Evolutionary conservation across 2,888 invertebrate species (phyloP).

Genomic region (Acleris cristana): DNA sequence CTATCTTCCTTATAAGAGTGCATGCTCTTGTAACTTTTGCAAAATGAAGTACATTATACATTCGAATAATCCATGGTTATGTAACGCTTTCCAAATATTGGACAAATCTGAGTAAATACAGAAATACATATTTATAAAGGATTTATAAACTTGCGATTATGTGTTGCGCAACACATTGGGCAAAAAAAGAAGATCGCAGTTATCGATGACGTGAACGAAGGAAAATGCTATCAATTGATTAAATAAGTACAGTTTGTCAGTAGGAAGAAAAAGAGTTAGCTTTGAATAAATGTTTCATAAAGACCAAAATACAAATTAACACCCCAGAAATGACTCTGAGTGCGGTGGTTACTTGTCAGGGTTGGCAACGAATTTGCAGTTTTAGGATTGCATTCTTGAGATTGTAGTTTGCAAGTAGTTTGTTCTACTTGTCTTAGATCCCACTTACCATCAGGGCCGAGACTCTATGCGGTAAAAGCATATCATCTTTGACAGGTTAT

Average conservation of each 20-base stretch:
- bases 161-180: conserved; percentile 4
- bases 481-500: too few relatives aligned
- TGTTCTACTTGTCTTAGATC: neutral
- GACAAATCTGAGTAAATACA: conserved; percentile 21
- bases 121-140: conserved; percentile 32
- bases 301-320: too few relatives aligned
- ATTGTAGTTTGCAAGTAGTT: neutral
- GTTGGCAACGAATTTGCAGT: too few relatives aligned
- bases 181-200: conserved; percentile 14
- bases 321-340: too few relatives aligned
- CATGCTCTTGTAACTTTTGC: conserved; percentile 3
- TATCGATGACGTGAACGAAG: conserved; percentile 1
- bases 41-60: conserved; percentile 24
- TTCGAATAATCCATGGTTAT: conserved; percentile 28
- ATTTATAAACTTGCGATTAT: conserved; percentile 18
- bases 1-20: neutral
- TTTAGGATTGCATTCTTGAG: too few relatives aligned
- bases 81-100: conserved; percentile 25
- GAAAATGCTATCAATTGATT: neutral
- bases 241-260: too few relatives aligned
- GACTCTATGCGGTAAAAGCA: too few relatives aligned
- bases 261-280: too few relatives aligned
- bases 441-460: too few relatives aligned
- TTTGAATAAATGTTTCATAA: too few relatives aligned
- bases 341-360: too few relatives aligned